Conservation (phyloP, 2,888 invertebrate species). For the Drosophila quinaria region DNA sequence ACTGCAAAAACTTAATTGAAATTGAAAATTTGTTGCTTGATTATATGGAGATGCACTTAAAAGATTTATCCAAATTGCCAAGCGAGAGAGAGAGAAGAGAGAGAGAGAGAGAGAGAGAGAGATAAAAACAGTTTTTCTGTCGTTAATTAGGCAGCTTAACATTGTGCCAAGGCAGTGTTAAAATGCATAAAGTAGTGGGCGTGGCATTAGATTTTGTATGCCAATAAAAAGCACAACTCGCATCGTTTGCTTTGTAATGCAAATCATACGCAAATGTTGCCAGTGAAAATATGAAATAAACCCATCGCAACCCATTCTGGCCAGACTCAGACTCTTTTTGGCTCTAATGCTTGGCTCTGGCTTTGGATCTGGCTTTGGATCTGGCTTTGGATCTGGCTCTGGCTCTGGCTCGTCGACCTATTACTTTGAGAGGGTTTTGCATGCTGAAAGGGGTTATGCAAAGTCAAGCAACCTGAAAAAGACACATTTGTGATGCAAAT, state of each 20-base stretch:
- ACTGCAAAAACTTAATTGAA: constrained; percentile 38
- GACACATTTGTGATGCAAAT: constrained; percentile 81
- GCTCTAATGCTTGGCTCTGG: background rate
- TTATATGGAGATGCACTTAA: constrained; percentile 9
- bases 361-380: background rate
- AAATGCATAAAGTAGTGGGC: constrained; percentile 33
- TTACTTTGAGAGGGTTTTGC: constrained; percentile 58
- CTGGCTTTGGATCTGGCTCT: constrained; percentile 7
- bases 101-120: constrained; percentile 5
- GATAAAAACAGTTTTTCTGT: constrained; percentile 1
- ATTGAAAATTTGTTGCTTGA: constrained; percentile 22
- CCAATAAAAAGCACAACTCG: constrained; percentile 52
- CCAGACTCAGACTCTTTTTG: constrained; percentile 20
- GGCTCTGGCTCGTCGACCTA: constrained; percentile 28
- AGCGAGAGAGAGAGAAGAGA: background rate
- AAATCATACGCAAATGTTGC: constrained; percentile 77
- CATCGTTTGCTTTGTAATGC: constrained; percentile 70
- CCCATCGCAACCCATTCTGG: constrained; percentile 34
- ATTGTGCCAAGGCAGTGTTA: constrained; percentile 1
- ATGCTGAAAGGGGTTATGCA: constrained; percentile 77
- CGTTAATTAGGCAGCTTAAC: constrained; percentile 57
- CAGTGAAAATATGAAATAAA: constrained; percentile 77
- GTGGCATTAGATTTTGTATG: constrained; percentile 47
- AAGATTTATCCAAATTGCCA: constrained; percentile 21
- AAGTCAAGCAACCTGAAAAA: constrained; percentile 82